Conservation (phyloP, 2,888 invertebrate species). For the Hirtodrosophila duncani region DNA sequence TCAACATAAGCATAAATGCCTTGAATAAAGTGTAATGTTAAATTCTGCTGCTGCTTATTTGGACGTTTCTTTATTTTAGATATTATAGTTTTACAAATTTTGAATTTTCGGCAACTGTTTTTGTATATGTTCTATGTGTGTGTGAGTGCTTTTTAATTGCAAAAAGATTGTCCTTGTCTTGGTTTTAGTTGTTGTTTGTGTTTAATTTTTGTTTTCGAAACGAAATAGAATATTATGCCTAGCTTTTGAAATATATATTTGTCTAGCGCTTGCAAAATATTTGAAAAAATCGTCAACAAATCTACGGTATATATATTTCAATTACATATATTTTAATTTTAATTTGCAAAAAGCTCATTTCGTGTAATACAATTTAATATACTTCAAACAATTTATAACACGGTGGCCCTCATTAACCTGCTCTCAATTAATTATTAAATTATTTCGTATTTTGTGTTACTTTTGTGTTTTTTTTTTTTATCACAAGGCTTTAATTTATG, state of each 20-base stretch:
- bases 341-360: constrained; percentile 30
- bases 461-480: constrained; percentile 37
- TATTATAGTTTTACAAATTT: too few relatives aligned
- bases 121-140: constrained; percentile 5
- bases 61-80: not conserved
- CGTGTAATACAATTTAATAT: constrained; percentile 36
- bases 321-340: too few relatives aligned
- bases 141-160: constrained; percentile 37
- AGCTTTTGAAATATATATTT: constrained; percentile 17
- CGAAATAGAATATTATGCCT: constrained; percentile 6
- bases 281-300: constrained; percentile 21
- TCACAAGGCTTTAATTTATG: constrained; percentile 53
- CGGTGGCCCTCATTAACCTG: constrained; percentile 65
- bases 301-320: constrained; percentile 25
- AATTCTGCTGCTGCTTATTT: too few relatives aligned
- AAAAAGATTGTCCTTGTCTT: constrained; percentile 64
- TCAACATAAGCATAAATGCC: too few relatives aligned
- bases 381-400: constrained; percentile 50
- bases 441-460: constrained; percentile 27
- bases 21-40: too few relatives aligned
- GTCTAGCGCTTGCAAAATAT: constrained; percentile 34
- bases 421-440: constrained; percentile 49
- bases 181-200: constrained; percentile 25
- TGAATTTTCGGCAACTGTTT: constrained; percentile 20
- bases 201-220: constrained; percentile 14